These are phyloP conservation scores for Scrobipalpa atriplicella DNA, from an alignment of 2,888 invertebrate species.

Conservation along the genomic window DNA sequence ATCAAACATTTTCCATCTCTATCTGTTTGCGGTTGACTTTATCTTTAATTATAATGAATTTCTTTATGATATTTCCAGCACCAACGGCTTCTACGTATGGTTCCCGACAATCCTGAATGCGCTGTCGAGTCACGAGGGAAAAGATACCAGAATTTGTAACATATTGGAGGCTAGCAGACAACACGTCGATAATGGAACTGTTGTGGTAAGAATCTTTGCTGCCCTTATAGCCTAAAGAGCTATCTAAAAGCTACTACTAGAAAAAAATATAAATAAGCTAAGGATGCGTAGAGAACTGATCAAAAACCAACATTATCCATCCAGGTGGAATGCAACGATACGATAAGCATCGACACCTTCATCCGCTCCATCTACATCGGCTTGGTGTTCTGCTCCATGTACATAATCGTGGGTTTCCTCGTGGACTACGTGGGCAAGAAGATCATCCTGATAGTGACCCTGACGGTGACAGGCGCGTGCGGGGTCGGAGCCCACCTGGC, in stretches of 20 bases:
- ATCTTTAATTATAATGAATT: not conserved
- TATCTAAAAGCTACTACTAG: not conserved
- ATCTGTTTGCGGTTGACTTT: not conserved
- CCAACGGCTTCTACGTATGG: constrained; percentile 83
- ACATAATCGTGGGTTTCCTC: constrained; percentile 84
- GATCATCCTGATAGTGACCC: constrained; percentile 74
- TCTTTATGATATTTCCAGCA: constrained; percentile 54
- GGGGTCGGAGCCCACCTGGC: constrained; percentile 83
- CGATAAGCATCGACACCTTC: constrained; percentile 84
- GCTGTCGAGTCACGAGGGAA: constrained; percentile 67
- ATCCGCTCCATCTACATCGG: constrained; percentile 86
- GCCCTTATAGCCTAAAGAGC: no score
- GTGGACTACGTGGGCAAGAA: constrained; percentile 81
- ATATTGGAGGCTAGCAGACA: constrained; percentile 45
- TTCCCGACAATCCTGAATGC: constrained; percentile 83
- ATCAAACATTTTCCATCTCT: not conserved
- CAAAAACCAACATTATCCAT: no score
- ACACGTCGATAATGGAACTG: constrained; percentile 10
- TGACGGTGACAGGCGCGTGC: constrained; percentile 46
- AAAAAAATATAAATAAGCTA: no score
- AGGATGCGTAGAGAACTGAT: no score
- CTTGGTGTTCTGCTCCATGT: constrained; percentile 84
- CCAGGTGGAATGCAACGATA: constrained; percentile 71
- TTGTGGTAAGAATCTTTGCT: constrained; percentile 9
- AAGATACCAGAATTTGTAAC: constrained; percentile 68